Conservation (phyloP, 2,797 vertebrate species). For the Thaleichthys pacificus region DNA sequence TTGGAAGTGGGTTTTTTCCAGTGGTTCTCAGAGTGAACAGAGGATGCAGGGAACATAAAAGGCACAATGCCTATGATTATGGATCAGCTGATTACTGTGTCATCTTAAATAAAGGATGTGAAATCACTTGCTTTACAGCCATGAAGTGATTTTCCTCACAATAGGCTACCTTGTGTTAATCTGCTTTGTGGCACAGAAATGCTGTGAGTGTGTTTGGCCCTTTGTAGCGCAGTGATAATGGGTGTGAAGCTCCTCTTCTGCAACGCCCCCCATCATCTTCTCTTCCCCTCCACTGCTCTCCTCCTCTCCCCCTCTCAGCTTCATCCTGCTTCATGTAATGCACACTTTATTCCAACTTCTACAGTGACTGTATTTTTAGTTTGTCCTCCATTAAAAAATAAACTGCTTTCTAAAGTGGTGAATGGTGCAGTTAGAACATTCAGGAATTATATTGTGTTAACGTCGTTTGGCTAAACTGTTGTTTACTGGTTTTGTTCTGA, state of each 20-base stretch:
- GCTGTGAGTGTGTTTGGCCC: slow-evolving; percentile 67
- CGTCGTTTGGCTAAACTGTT: too few species aligned
- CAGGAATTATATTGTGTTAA: too few species aligned
- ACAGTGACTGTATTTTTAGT: too few species aligned
- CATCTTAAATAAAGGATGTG: slow-evolving; percentile 77
- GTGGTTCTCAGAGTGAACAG: slow-evolving; percentile 46
- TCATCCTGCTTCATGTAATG: too few species aligned
- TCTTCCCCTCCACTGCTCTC: background rate
- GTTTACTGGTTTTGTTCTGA: too few species aligned
- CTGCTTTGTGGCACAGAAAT: slow-evolving; percentile 73
- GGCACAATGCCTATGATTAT: slow-evolving; percentile 75
- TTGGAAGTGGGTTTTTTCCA: slow-evolving; percentile 47
- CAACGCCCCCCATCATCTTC: slow-evolving; percentile 22
- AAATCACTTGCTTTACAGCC: slow-evolving; percentile 76
- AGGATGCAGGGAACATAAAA: slow-evolving; percentile 60
- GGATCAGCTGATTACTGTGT: slow-evolving; percentile 79
- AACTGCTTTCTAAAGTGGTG: too few species aligned
- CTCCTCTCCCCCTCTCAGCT: too few species aligned
- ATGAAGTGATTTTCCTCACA: slow-evolving; percentile 75
- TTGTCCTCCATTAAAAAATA: too few species aligned
- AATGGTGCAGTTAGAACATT: too few species aligned
- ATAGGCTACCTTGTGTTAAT: slow-evolving; percentile 75
- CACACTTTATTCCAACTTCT: too few species aligned
- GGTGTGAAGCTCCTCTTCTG: slow-evolving; percentile 50
- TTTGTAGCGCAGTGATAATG: slow-evolving; percentile 65